phyloP scores from a whole-genome alignment of 2,797 vertebrate species.

The Peromyscus aztecus region DNA sequence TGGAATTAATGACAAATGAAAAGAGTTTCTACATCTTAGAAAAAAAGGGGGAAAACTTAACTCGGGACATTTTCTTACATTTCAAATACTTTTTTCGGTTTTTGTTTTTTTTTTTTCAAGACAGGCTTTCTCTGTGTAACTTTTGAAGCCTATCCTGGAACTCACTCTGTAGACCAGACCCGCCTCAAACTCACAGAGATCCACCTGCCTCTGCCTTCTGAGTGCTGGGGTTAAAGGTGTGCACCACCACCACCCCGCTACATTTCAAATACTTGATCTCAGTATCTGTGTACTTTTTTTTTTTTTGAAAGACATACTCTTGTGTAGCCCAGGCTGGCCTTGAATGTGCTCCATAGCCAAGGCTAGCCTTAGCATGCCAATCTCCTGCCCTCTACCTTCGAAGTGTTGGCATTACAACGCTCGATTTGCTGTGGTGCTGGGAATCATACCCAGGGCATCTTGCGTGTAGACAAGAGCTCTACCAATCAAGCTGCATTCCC shows the following conservation, averaged over 20 bases:
- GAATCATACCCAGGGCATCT: background rate
- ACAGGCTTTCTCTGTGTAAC: no score
- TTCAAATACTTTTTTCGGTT: background rate
- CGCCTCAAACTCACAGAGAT: no score
- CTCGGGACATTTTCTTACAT: background rate
- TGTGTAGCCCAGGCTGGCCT: background rate
- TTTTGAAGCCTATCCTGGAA: no score
- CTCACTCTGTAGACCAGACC: no score
- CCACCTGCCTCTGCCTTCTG: no score
- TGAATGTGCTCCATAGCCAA: background rate
- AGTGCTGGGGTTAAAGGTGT: no score
- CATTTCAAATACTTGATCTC: no score
- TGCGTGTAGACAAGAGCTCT: background rate
- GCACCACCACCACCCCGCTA: accelerated
- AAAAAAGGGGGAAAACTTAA: background rate
- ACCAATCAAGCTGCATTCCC: background rate
- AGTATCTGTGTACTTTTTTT: background rate
- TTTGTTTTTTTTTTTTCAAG: no score
- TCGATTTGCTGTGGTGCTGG: background rate
- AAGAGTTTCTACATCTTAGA: background rate
- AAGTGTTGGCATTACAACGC: background rate
- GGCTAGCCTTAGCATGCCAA: background rate
- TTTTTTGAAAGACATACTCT: background rate
- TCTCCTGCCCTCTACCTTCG: background rate
- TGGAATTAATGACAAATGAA: background rate